Conservation (phyloP, 1,140 invertebrate species). For the Laupala kohalensis region DNA sequence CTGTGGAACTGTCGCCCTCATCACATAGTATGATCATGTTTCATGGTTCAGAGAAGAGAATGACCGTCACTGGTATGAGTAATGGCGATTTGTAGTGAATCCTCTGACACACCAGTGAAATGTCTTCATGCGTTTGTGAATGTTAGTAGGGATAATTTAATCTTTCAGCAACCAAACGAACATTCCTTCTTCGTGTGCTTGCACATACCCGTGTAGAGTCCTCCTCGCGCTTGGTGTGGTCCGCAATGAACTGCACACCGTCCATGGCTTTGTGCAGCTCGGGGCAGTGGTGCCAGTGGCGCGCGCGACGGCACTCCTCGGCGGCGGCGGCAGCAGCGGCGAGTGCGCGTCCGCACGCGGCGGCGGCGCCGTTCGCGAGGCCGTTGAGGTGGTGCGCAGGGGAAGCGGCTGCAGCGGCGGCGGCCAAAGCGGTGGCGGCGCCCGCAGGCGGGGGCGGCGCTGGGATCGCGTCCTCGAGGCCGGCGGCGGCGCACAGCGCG, state of each 20-base stretch:
- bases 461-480: slow-evolving; percentile 16
- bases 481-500: slow-evolving; percentile 7
- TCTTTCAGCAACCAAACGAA: too few relatives aligned
- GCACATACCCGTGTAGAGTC: slow-evolving; percentile 76
- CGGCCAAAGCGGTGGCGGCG: neutral
- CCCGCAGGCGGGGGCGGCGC: neutral
- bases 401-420: neutral
- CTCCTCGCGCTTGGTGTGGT: slow-evolving; percentile 83
- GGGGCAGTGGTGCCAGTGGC: slow-evolving; percentile 74
- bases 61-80: too few relatives aligned
- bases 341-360: neutral
- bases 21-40: too few relatives aligned
- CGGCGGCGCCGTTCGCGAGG: neutral
- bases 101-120: too few relatives aligned
- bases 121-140: too few relatives aligned
- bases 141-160: too few relatives aligned
- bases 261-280: slow-evolving; percentile 85
- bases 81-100: too few relatives aligned
- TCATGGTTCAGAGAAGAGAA: too few relatives aligned
- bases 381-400: slow-evolving; percentile 27
- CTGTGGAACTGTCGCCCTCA: too few relatives aligned
- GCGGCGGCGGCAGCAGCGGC: neutral
- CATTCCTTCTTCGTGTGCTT: too few relatives aligned
- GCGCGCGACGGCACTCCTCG: slow-evolving; percentile 16
- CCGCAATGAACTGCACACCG: slow-evolving; percentile 82